Base-by-base conservation (phyloP, 2,888 invertebrate genomes). In the Nematopogon swammerdamellus region DNA sequence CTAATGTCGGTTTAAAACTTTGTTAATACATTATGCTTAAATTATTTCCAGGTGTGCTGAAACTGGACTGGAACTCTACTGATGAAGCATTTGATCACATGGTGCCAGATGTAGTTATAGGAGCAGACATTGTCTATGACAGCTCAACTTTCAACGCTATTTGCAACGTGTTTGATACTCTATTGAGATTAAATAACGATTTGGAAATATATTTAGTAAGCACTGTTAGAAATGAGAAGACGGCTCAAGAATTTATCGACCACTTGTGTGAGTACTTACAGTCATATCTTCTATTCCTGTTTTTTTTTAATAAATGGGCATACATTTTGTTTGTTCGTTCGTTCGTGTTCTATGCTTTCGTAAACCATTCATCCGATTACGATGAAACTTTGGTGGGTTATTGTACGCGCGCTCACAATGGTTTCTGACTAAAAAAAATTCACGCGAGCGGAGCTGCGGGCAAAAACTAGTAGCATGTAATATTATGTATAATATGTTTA, bases 81-180 rank as follows among this genome's bases (percentile, higher is more conserved):
- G 55, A 61, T 45, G 60, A 64, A 44, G 57, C 65, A 47, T 61
- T 63, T 19, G 48, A 62, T 18, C 54, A 54, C 25, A 49, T 59
- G 1, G 53, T 56, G 25, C 67, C 81, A 1, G 79, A 85, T 57
- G 51, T 82, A 19, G 63, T 85, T 47, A 58, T 86, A 50, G 86
- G 83, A 18, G 82, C 85, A 4, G 86, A 86, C 64, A 77, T 86
- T 43, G 68, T 85, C 16, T 86, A 84, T 57, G 85, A 86, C 60
- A 65, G 62, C n/a, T 65, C 65, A n/a, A 64, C 77, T 29, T 85
- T 86, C 58, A 57, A 64, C 29, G 63, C 70, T 19, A 65, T 85
- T 46, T 60, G 72, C 20, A 57, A 57, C 14, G 75, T 80, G 2
- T 62, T 85, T 17, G 70, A 72, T 36, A 14, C 14, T 36, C n/a